Evolutionary conservation across 1,140 invertebrate genomes (phyloP).

Genomic region (Bombus sibiricus): DNA sequence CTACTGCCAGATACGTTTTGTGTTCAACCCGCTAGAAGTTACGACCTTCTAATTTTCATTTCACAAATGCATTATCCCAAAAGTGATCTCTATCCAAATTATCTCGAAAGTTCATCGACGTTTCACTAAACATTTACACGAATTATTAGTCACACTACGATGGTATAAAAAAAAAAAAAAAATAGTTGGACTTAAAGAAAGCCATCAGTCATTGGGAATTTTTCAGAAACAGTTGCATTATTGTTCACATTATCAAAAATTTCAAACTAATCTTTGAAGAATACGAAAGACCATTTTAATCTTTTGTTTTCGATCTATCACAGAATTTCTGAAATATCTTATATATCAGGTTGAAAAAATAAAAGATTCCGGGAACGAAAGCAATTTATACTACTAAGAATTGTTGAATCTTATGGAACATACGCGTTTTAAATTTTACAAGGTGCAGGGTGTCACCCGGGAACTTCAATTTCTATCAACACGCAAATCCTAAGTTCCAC

Average conservation of each 20-base stretch:
- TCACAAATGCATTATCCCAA: not conserved
- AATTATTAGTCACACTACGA: not conserved
- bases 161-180: not conserved
- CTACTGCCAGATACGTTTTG: not conserved
- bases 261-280: not conserved
- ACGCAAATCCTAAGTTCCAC: too few relatives aligned
- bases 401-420: conserved; percentile 2
- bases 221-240: not conserved
- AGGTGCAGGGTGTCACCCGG: not conserved
- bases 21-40: not conserved
- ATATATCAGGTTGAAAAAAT: not conserved
- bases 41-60: not conserved
- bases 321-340: not conserved
- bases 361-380: not conserved
- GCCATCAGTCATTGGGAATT: too few relatives aligned
- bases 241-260: not conserved
- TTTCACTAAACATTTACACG: too few relatives aligned
- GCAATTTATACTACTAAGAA: not conserved
- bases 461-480: too few relatives aligned
- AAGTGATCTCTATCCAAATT: not conserved
- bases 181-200: too few relatives aligned
- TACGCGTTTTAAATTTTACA: not conserved
- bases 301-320: not conserved
- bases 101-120: too few relatives aligned
- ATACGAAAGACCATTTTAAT: not conserved